phyloP scores from a whole-genome alignment of 2,888 invertebrate genomes.

The Ochropleura plecta region DNA sequence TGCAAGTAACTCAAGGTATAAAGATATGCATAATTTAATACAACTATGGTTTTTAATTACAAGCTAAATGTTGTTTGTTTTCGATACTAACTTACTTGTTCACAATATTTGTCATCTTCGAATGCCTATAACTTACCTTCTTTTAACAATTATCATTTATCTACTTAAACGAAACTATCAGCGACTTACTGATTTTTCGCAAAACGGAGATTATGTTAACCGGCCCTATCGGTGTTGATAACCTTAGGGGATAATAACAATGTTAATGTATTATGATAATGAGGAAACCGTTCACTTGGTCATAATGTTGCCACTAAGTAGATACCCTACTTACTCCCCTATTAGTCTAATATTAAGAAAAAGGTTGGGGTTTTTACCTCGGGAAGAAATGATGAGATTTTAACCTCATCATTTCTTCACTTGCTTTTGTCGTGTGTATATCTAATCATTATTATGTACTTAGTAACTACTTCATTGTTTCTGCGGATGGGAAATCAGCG shows the following conservation, averaged over 20 bases:
- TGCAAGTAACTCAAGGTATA: neutral
- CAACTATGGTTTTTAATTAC: neutral
- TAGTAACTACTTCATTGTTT: neutral
- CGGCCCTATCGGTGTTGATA: constrained; percentile 33
- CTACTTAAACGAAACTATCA: constrained; percentile 5
- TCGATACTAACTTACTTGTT: neutral
- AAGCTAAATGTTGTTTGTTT: neutral
- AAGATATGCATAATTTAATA: neutral
- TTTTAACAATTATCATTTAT: too few species aligned
- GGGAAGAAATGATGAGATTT: too few species aligned
- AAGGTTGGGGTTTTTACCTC: neutral
- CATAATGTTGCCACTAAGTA: constrained; percentile 25
- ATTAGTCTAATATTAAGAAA: neutral
- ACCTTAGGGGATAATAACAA: constrained; percentile 37
- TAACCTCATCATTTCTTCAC: neutral
- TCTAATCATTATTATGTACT: neutral
- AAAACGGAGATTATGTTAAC: constrained; percentile 43
- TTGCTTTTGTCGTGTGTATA: neutral
- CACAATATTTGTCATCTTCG: neutral
- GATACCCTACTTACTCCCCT: neutral
- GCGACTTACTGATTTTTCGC: constrained; percentile 32
- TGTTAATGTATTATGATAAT: constrained; percentile 42
- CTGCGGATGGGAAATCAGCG: too few species aligned
- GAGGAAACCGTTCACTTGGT: constrained; percentile 29
- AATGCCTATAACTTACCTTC: too few species aligned